Percentiles rank a stretch among this genome's conserved stretches.
Conservation (phyloP, 2,113 vertebrate genomes). For the Blennius ocellaris region DNA sequence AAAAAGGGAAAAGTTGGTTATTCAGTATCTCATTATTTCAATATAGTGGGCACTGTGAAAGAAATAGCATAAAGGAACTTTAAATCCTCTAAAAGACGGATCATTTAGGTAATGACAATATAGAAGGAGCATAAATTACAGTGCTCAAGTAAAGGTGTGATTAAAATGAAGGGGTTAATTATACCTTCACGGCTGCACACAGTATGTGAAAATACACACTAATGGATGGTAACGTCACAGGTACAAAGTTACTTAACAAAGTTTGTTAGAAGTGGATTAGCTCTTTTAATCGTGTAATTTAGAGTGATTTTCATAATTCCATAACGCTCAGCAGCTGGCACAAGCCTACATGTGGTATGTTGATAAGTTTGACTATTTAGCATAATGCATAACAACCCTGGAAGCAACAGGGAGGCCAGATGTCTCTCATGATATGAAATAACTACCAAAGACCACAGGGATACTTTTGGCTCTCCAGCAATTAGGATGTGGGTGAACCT, state of each 20-base stretch:
- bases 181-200: background rate
- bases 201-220: background rate
- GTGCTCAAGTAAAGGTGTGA: background rate
- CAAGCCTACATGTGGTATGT: slow-evolving; percentile 38
- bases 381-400: slow-evolving; percentile 59
- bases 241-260: slow-evolving; percentile 44
- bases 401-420: slow-evolving; percentile 56
- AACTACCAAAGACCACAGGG: slow-evolving; percentile 29
- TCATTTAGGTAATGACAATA: background rate
- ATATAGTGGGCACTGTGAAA: background rate
- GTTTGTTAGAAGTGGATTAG: slow-evolving; percentile 20
- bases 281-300: slow-evolving; percentile 41
- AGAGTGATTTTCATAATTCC: slow-evolving; percentile 59
- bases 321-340: slow-evolving; percentile 62
- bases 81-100: background rate
- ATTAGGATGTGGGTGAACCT: slow-evolving; percentile 16
- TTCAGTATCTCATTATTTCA: slow-evolving; percentile 10
- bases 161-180: slow-evolving; percentile 4
- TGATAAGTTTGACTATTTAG: slow-evolving; percentile 59
- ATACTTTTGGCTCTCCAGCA: slow-evolving; percentile 18
- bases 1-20: background rate
- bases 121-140: background rate
- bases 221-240: slow-evolving; percentile 28
- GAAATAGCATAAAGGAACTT: background rate
- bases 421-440: slow-evolving; percentile 61